Evolutionary conservation across 1,140 invertebrate species (phyloP).

Genomic region (Pseudachorutes palmiensis): DNA sequence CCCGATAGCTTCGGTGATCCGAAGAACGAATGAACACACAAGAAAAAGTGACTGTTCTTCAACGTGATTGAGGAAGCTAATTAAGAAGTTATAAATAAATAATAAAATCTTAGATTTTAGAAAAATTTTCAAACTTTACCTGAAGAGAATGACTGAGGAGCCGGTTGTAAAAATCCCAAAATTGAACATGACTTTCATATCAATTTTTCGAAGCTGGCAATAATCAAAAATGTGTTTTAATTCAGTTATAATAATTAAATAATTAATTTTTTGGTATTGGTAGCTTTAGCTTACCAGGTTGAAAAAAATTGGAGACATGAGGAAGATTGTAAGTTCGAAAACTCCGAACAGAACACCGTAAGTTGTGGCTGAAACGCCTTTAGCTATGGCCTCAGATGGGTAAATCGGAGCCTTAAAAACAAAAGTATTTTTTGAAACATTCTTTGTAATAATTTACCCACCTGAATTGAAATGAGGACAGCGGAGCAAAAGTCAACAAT

Average conservation of each 20-base stretch:
- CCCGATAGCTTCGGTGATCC: constrained; percentile 53
- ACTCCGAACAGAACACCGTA: constrained; percentile 87
- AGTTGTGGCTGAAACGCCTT: constrained; percentile 77
- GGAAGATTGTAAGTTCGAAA: constrained; percentile 81
- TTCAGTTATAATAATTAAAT: background rate
- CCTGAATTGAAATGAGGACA: constrained; percentile 71
- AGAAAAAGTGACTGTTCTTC: constrained; percentile 48
- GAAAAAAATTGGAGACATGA: constrained; percentile 80
- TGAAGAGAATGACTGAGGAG: constrained; percentile 27
- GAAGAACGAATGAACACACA: constrained; percentile 48
- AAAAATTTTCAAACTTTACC: constrained; percentile 45
- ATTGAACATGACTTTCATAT: constrained; percentile 76
- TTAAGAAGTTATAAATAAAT: constrained; percentile 25
- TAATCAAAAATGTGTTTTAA: background rate
- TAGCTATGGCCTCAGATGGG: constrained; percentile 60
- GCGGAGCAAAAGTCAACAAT: constrained; percentile 82
- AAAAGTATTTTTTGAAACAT: too few relatives aligned
- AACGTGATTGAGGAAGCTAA: constrained; percentile 46
- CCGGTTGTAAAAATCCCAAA: constrained; percentile 68
- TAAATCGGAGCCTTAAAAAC: constrained; percentile 54
- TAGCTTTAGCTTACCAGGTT: constrained; percentile 54
- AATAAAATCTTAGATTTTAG: background rate
- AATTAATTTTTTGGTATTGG: background rate
- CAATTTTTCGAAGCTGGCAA: constrained; percentile 61
- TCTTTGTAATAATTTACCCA: too few relatives aligned